Evolutionary conservation across 2,888 invertebrate species (phyloP).

Genomic region (Uloborus plumipes): DNA sequence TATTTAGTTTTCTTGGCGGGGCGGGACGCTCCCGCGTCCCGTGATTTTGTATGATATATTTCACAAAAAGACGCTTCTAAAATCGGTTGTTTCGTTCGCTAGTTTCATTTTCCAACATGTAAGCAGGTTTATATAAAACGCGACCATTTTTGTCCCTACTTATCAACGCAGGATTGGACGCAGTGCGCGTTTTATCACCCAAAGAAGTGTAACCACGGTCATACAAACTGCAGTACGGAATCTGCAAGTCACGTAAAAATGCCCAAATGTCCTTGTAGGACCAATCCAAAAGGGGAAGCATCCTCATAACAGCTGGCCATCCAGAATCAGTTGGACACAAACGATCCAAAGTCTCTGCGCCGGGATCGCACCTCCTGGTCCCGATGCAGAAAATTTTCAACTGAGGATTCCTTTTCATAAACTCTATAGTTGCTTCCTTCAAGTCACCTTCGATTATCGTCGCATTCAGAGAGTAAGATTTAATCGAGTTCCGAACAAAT

Average conservation of each 20-base stretch:
- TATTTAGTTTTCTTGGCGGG: no score
- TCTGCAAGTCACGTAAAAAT: slow-evolving; percentile 81
- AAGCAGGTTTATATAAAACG: slow-evolving; percentile 39
- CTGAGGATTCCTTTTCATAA: slow-evolving; percentile 75
- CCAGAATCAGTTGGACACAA: slow-evolving; percentile 85
- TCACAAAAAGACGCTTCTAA: background rate
- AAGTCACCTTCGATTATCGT: slow-evolving; percentile 80
- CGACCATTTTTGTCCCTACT: background rate
- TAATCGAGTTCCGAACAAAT: slow-evolving; percentile 81
- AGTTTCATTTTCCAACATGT: slow-evolving; percentile 11
- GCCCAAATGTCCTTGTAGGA: slow-evolving; percentile 91
- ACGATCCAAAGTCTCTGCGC: slow-evolving; percentile 77
- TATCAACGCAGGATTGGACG: slow-evolving; percentile 19
- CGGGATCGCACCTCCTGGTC: slow-evolving; percentile 88
- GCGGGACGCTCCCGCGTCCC: no score
- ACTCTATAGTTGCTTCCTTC: slow-evolving; percentile 78
- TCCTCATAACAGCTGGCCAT: slow-evolving; percentile 91
- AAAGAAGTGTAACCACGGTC: slow-evolving; percentile 80
- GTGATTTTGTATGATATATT: no score
- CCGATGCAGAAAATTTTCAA: slow-evolving; percentile 93
- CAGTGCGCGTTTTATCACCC: slow-evolving; percentile 16
- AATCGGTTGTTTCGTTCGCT: slow-evolving; percentile 22
- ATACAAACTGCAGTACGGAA: slow-evolving; percentile 93
- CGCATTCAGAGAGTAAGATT: slow-evolving; percentile 79
- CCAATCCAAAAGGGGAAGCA: slow-evolving; percentile 92